A percentile compares a stretch with the other conserved stretches of the same genome.
Conservation (phyloP, 2,113 vertebrate genomes). For the Malurus elegans region DNA sequence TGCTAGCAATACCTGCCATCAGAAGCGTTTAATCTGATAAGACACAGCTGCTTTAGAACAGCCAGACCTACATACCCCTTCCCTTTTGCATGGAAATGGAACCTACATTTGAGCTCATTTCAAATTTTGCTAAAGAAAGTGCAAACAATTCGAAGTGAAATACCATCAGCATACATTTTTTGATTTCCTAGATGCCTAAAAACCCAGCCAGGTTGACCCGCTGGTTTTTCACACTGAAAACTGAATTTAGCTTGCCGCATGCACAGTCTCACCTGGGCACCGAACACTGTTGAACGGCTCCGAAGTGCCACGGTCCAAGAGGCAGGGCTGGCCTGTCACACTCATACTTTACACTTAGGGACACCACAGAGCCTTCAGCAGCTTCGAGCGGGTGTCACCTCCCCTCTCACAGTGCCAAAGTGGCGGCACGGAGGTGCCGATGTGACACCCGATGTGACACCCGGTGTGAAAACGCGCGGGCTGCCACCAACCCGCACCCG, state of each 20-base stretch:
- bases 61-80: rapidly evolving
- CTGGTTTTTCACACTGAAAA: background rate
- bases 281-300: background rate
- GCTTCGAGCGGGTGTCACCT: background rate
- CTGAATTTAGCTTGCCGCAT: background rate
- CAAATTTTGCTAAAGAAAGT: background rate
- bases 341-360: rapidly evolving
- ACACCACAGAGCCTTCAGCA: rapidly evolving
- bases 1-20: rapidly evolving
- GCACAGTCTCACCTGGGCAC: rapidly evolving
- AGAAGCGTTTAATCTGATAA: background rate
- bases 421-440: background rate
- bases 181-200: background rate
- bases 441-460: rapidly evolving
- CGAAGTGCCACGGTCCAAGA: rapidly evolving
- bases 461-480: rapidly evolving
- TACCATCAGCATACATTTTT: rapidly evolving
- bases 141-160: background rate
- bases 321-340: background rate
- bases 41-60: background rate
- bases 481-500: background rate
- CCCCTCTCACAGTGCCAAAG: background rate
- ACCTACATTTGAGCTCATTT: background rate
- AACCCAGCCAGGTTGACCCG: background rate
- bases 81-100: background rate